Evolutionary conservation across 2,888 invertebrate genomes (phyloP).

Genomic region (Folsomia manolachei): DNA sequence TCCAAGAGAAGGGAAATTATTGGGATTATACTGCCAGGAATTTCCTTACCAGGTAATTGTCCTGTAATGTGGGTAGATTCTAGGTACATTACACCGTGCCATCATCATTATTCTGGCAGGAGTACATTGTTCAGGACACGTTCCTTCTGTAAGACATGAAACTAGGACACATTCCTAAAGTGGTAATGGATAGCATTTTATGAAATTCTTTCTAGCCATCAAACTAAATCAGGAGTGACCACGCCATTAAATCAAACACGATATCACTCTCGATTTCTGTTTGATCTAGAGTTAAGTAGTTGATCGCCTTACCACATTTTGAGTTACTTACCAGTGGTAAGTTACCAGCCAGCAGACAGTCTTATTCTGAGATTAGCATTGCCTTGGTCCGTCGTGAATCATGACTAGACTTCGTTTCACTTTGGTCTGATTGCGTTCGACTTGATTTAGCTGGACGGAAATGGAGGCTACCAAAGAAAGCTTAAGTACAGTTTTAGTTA

Average conservation of each 20-base stretch:
- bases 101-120: background rate
- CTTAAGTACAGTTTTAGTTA: background rate
- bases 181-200: no score
- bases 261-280: background rate
- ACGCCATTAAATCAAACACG: background rate
- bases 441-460: background rate
- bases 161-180: background rate
- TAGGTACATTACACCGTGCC: background rate
- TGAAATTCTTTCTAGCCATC: background rate
- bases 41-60: background rate
- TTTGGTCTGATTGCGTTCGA: background rate
- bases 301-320: background rate
- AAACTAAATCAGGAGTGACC: background rate
- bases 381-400: background rate
- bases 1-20: slow-evolving; percentile 1
- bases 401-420: background rate
- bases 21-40: background rate
- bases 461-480: background rate
- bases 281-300: background rate
- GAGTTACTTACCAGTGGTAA: no score
- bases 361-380: background rate
- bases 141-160: background rate
- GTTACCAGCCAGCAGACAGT: no score
- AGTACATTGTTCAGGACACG: background rate
- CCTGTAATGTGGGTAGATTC: background rate